Conservation (phyloP, 2,113 vertebrate species). For the Ptilonorhynchus violaceus region DNA sequence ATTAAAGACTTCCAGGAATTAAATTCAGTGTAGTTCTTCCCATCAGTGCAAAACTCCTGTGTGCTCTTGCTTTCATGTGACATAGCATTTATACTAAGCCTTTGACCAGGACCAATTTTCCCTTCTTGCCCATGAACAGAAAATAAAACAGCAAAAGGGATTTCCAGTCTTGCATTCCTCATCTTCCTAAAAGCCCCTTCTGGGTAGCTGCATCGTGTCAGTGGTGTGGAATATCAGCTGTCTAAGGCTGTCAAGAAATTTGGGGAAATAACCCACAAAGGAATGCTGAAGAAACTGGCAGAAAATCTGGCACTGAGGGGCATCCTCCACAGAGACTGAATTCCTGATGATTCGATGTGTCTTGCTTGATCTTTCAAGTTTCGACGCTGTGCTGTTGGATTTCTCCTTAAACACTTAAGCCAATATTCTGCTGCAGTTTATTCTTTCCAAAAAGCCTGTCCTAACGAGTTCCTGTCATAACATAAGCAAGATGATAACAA, state of each 20-base stretch:
- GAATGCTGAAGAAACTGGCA: not conserved
- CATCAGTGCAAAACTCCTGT: not conserved
- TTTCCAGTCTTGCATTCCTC: not conserved
- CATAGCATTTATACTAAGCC: accelerated
- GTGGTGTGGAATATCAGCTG: not conserved
- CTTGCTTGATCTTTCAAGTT: not conserved
- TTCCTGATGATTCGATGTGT: not conserved
- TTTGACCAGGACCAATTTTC: not conserved
- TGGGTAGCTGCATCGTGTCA: not conserved
- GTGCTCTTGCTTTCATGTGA: not conserved
- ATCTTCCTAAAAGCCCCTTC: not conserved
- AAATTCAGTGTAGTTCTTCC: not conserved
- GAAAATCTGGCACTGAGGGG: not conserved
- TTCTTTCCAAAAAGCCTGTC: not conserved
- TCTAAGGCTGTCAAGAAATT: not conserved
- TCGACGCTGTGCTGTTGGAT: accelerated
- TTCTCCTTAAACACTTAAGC: not conserved
- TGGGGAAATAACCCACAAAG: not conserved
- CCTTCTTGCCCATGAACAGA: not conserved
- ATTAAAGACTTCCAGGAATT: not conserved
- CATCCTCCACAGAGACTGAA: not conserved
- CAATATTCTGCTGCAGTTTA: not conserved
- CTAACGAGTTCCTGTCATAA: not conserved
- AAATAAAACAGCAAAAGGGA: not conserved
- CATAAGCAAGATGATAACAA: not conserved